phyloP scores from a whole-genome alignment of 2,113 vertebrate species.

The Myotis davidii region DNA sequence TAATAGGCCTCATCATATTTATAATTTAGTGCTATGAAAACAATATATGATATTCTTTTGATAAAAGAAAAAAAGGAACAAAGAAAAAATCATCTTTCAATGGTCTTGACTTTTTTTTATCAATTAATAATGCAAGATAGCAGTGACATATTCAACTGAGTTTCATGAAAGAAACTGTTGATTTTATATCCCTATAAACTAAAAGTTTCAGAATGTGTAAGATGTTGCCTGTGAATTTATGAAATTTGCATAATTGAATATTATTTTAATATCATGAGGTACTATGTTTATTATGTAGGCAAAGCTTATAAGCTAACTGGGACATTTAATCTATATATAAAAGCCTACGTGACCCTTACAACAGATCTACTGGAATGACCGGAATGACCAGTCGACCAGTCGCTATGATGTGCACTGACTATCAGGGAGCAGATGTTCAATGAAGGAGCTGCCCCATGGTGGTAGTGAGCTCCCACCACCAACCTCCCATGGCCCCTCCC shows the following conservation, averaged over 20 bases:
- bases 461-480: no score
- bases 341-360: no score
- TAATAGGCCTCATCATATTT: slow-evolving; percentile 38
- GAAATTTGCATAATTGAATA: slow-evolving; percentile 53
- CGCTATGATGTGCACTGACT: no score
- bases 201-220: slow-evolving; percentile 72
- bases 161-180: slow-evolving; percentile 66
- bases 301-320: slow-evolving; percentile 53
- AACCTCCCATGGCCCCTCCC: no score
- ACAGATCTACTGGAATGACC: no score
- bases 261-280: slow-evolving; percentile 67
- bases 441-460: no score
- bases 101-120: slow-evolving; percentile 71
- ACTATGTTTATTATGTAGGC: slow-evolving; percentile 32
- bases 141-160: slow-evolving; percentile 73
- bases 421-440: no score
- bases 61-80: neutral
- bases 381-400: no score
- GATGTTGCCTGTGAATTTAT: slow-evolving; percentile 65
- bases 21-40: slow-evolving; percentile 31
- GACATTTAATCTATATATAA: neutral
- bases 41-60: neutral
- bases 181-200: slow-evolving; percentile 66
- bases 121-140: slow-evolving; percentile 69
- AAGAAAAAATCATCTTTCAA: slow-evolving; percentile 43